A percentile compares a stretch with the other conserved stretches of the same genome.
Conservation (phyloP, 2,888 invertebrate genomes). For the Cantharis rustica region DNA sequence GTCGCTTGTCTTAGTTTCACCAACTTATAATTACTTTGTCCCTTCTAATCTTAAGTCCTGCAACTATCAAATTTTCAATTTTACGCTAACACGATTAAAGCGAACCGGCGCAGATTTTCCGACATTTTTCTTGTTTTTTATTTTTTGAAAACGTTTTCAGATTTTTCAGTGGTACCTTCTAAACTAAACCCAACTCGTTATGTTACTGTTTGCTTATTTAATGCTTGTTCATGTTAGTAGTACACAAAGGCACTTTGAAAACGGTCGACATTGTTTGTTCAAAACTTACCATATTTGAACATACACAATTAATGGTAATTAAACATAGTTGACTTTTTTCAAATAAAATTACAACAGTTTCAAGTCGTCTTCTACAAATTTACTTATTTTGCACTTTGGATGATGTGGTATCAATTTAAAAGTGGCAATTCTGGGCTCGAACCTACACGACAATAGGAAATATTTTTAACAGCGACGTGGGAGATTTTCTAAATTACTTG, state of each 20-base stretch:
- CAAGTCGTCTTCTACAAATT: neutral
- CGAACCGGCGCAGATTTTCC: neutral
- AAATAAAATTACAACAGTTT: neutral
- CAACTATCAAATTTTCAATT: neutral
- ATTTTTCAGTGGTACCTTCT: neutral
- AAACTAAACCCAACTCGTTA: neutral
- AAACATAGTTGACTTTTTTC: neutral
- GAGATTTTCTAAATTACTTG: too few relatives aligned
- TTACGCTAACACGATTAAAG: neutral
- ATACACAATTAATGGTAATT: neutral
- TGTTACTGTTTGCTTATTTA: neutral
- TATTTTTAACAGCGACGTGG: too few relatives aligned
- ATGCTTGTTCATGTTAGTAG: neutral
- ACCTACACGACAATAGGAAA: too few relatives aligned
- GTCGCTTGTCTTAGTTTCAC: constrained; percentile 13
- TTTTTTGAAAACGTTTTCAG: neutral
- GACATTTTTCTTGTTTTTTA: neutral
- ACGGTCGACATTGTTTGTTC: constrained; percentile 1
- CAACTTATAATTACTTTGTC: constrained; percentile 21
- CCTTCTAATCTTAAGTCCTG: neutral
- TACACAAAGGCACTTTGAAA: neutral
- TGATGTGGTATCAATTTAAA: neutral
- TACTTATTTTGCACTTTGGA: neutral
- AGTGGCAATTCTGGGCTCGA: too few relatives aligned
- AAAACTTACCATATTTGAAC: neutral